A percentile compares a stretch with the other conserved stretches of the same genome.
phyloP scores from a whole-genome alignment of 2,888 invertebrate species.

The Germaria angustata region DNA sequence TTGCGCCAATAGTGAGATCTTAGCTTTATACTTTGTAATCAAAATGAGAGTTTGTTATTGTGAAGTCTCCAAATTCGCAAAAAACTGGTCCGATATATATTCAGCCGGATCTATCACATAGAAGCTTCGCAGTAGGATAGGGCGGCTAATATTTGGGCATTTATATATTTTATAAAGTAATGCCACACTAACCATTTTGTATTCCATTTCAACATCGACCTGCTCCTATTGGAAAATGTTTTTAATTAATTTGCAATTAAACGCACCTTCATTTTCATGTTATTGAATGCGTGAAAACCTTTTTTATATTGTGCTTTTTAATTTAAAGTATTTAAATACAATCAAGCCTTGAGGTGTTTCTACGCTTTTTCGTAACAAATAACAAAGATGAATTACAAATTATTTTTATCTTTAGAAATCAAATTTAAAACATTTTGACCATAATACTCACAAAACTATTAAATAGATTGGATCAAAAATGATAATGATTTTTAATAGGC shows the following conservation, averaged over 20 bases:
- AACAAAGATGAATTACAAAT: background rate
- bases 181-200: too few relatives aligned
- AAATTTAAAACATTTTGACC: constrained; percentile 17
- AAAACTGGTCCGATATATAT: too few relatives aligned
- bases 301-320: background rate
- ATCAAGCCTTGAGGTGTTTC: background rate
- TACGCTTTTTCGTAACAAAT: background rate
- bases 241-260: background rate
- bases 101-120: too few relatives aligned
- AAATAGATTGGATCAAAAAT: background rate
- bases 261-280: background rate
- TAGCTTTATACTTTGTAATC: too few relatives aligned
- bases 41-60: too few relatives aligned
- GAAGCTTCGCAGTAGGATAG: too few relatives aligned
- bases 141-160: too few relatives aligned
- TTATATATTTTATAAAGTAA: too few relatives aligned
- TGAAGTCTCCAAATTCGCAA: too few relatives aligned
- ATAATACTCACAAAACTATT: constrained; percentile 3
- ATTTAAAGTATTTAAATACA: background rate
- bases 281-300: too few relatives aligned
- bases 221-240: background rate
- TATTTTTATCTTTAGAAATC: constrained; percentile 2
- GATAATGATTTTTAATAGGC: background rate
- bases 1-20: too few relatives aligned
- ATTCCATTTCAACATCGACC: too few relatives aligned